phyloP scores from a whole-genome alignment of 2,113 vertebrate genomes.

The Empidonax traillii region DNA sequence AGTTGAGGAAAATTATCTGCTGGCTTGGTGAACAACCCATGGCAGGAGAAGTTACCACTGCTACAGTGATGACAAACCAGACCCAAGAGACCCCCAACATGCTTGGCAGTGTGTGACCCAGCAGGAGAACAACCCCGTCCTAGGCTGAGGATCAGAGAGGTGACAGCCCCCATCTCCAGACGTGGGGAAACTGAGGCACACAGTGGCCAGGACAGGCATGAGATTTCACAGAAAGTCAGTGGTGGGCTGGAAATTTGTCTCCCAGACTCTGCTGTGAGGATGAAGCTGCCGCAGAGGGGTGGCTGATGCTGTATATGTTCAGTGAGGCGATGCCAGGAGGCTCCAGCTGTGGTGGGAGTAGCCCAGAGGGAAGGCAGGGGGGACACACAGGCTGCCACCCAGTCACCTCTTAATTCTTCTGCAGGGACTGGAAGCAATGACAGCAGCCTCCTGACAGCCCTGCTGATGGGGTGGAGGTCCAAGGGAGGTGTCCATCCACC shows the following conservation, averaged over 20 bases:
- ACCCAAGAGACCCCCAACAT: rapidly evolving
- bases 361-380: not conserved
- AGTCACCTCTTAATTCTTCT: not conserved
- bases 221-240: no score
- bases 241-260: not conserved
- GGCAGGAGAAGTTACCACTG: not conserved
- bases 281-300: not conserved
- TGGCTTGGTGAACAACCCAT: not conserved
- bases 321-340: not conserved
- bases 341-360: not conserved
- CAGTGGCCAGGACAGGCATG: no score
- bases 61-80: not conserved
- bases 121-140: not conserved
- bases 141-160: not conserved
- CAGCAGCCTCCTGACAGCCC: not conserved
- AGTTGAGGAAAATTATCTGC: not conserved
- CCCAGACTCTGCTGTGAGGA: not conserved
- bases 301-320: rapidly evolving
- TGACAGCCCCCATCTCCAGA: not conserved
- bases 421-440: not conserved
- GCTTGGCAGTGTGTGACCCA: not conserved
- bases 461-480: not conserved
- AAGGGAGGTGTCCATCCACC: not conserved
- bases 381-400: not conserved
- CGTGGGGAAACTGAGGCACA: not conserved